Conservation (phyloP, 2,888 invertebrate species). For the Drosophila kuntzei region DNA sequence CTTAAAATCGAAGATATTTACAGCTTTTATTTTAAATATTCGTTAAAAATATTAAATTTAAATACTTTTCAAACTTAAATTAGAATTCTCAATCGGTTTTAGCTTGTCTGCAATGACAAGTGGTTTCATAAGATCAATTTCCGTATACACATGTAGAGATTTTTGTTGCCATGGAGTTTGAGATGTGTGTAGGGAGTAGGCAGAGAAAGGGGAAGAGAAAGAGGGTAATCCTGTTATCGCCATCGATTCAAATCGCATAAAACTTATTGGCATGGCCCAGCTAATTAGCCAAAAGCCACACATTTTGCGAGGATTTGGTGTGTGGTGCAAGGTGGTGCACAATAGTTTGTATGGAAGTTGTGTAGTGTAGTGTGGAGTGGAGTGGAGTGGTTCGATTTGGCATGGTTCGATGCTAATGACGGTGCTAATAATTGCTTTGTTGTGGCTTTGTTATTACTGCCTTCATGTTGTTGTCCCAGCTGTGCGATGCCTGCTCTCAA, state of each 20-base stretch:
- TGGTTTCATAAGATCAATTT: too few species aligned
- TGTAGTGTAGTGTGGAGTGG: slow-evolving; percentile 1
- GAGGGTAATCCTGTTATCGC: too few species aligned
- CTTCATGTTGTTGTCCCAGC: slow-evolving; percentile 32
- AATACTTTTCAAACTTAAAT: too few species aligned
- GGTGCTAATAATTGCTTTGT: slow-evolving; percentile 72
- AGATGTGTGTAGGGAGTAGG: background rate
- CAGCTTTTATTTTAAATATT: too few species aligned
- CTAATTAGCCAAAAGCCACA: slow-evolving; percentile 59
- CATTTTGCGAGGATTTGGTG: slow-evolving; percentile 11
- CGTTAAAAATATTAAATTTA: too few species aligned
- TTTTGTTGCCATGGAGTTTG: background rate
- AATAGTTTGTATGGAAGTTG: too few species aligned
- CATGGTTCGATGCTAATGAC: slow-evolving; percentile 59
- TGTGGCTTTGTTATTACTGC: slow-evolving; percentile 45
- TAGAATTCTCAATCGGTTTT: too few species aligned
- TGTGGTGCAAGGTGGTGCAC: background rate
- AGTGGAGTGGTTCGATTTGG: slow-evolving; percentile 27
- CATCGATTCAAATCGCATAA: slow-evolving; percentile 58
- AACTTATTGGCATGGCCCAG: slow-evolving; percentile 42
- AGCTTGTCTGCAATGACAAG: too few species aligned
- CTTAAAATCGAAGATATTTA: too few species aligned
- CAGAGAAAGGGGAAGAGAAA: background rate
- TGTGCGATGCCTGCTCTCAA: slow-evolving; percentile 31
- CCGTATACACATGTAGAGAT: background rate